phyloP scores from a whole-genome alignment of 2,113 vertebrate species.

The Corydoras sp. region DNA sequence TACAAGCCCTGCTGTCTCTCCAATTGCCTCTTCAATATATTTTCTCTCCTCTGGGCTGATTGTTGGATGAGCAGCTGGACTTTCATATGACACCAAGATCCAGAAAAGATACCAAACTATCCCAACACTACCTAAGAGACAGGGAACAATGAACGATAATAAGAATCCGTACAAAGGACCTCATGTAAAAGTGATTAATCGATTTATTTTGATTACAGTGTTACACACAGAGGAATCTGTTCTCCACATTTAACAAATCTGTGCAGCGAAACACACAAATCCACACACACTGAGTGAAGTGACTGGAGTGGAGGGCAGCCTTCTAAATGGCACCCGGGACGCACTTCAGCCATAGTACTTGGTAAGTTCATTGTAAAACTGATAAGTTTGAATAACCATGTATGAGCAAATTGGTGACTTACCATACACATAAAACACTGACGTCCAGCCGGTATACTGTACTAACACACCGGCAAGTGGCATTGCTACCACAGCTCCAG shows the following conservation, averaged over 20 bases:
- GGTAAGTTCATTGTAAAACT: not conserved
- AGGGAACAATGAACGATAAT: not conserved
- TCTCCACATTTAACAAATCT: no score
- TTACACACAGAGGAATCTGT: no score
- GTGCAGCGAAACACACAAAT: no score
- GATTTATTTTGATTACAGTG: no score
- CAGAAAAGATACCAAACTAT: slow-evolving; percentile 98
- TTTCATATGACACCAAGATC: slow-evolving; percentile 96
- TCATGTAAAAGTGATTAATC: no score
- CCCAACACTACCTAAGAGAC: slow-evolving; percentile 79
- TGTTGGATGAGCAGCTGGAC: slow-evolving; percentile 90
- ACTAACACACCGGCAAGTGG: slow-evolving; percentile 87
- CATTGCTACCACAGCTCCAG: slow-evolving; percentile 89
- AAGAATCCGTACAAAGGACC: not conserved
- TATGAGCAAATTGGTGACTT: slow-evolving; percentile 31
- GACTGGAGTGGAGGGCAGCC: no score
- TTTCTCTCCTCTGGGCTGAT: slow-evolving; percentile 92
- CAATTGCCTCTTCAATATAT: slow-evolving; percentile 98
- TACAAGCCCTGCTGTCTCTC: slow-evolving; percentile 81
- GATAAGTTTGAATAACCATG: not conserved
- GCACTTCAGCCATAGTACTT: not conserved
- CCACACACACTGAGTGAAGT: no score
- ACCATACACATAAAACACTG: slow-evolving; percentile 91
- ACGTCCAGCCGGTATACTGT: slow-evolving; percentile 86
- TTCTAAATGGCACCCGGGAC: no score